Evolutionary conservation across 2,888 invertebrate species (phyloP).

Genomic region (Pristionchus entomophagus): DNA sequence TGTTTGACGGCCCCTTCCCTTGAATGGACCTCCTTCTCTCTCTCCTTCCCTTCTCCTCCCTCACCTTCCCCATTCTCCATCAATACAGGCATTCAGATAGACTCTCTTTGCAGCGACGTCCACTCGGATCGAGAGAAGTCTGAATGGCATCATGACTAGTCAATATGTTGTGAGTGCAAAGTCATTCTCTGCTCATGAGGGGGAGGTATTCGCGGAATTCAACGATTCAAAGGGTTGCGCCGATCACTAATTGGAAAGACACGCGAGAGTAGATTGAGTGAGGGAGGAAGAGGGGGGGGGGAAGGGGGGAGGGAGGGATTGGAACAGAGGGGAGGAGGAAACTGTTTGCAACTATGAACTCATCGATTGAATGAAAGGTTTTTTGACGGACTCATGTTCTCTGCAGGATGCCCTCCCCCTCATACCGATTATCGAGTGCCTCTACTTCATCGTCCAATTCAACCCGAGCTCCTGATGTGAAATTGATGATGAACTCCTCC

Average conservation of each 20-base stretch:
- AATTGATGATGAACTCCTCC: conserved; percentile 71
- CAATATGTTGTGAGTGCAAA: not conserved
- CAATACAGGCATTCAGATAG: conserved; percentile 72
- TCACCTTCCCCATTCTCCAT: conserved; percentile 73
- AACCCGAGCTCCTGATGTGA: conserved; percentile 70
- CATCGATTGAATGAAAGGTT: not conserved
- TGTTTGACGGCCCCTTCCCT: conserved; percentile 68
- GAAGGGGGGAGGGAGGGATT: no score
- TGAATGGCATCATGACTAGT: not conserved
- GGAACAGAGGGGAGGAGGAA: no score
- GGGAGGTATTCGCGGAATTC: conserved; percentile 21
- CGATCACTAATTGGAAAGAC: conserved; percentile 21
- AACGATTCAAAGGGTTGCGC: not conserved
- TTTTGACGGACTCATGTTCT: no score
- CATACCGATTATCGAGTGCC: conserved; percentile 66
- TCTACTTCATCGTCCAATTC: conserved; percentile 70
- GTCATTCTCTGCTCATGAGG: no score
- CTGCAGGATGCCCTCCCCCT: no score
- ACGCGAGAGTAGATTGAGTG: conserved; percentile 26
- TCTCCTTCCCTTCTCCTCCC: conserved; percentile 34
- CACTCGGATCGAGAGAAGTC: conserved; percentile 68
- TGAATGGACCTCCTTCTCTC: conserved; percentile 27
- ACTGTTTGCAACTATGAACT: not conserved
- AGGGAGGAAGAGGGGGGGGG: conserved; percentile 13
- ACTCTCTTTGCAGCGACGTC: conserved; percentile 66